Percentiles rank a stretch among this genome's conserved stretches.
phyloP scores from a whole-genome alignment of 1,140 invertebrate species.

The Diorhabda carinulata region DNA sequence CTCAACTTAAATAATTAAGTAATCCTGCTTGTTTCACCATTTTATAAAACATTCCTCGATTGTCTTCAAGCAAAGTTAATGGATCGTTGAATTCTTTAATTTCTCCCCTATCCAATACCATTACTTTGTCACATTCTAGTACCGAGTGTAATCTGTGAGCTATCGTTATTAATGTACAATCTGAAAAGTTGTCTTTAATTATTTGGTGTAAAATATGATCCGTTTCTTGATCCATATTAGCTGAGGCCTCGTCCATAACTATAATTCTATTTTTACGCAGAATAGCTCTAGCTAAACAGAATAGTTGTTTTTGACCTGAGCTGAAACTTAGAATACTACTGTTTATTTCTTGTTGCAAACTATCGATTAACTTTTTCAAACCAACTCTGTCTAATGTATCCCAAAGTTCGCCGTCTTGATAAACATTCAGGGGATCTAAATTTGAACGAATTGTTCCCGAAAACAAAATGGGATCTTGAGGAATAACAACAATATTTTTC shows the following conservation, averaged over 20 bases:
- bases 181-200: slow-evolving; percentile 62
- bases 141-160: slow-evolving; percentile 79
- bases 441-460: slow-evolving; percentile 76
- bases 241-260: slow-evolving; percentile 73
- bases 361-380: slow-evolving; percentile 55
- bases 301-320: slow-evolving; percentile 72
- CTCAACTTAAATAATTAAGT: slow-evolving; percentile 56
- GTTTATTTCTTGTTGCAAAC: slow-evolving; percentile 52
- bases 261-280: slow-evolving; percentile 71
- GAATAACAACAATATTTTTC: slow-evolving; percentile 76
- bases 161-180: slow-evolving; percentile 76
- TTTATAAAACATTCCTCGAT: slow-evolving; percentile 58
- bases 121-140: slow-evolving; percentile 71
- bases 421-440: slow-evolving; percentile 78
- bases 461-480: slow-evolving; percentile 84
- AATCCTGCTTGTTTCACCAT: slow-evolving; percentile 69
- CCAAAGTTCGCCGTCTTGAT: slow-evolving; percentile 78
- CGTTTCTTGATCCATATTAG: slow-evolving; percentile 66
- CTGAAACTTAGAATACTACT: slow-evolving; percentile 55
- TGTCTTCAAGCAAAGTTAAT: slow-evolving; percentile 58
- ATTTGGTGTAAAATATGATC: slow-evolving; percentile 66
- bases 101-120: slow-evolving; percentile 67
- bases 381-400: slow-evolving; percentile 70
- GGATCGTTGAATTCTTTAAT: slow-evolving; percentile 71
- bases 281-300: slow-evolving; percentile 74